These are phyloP conservation scores for Gambusia affinis DNA, from an alignment of 2,113 vertebrate species.

Conservation along the genomic window DNA sequence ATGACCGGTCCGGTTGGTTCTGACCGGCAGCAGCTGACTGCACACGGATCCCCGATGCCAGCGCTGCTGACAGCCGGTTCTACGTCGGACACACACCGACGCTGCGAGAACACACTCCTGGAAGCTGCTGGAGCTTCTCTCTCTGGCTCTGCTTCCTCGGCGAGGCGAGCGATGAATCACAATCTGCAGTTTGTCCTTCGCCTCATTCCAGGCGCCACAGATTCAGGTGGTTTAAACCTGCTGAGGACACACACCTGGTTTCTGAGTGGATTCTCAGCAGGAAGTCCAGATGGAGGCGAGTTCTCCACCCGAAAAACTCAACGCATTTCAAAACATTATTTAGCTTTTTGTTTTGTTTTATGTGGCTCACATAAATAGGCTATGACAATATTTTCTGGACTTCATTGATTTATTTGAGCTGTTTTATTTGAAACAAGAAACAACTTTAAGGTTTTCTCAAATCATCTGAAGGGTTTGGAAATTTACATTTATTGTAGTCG, in stretches of 20 bases:
- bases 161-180: conserved; percentile 52
- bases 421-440: neutral
- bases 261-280: neutral
- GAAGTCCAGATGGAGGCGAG: neutral
- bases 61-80: conserved; percentile 59
- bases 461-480: neutral
- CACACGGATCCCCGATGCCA: conserved; percentile 51
- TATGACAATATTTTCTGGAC: neutral
- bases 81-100: conserved; percentile 61
- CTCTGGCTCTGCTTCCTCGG: conserved; percentile 28
- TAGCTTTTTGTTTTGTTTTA: neutral
- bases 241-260: conserved; percentile 23
- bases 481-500: neutral
- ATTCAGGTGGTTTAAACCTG: conserved; percentile 51
- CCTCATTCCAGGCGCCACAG: conserved; percentile 38
- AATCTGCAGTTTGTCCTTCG: conserved; percentile 61
- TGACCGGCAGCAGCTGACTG: conserved; percentile 61
- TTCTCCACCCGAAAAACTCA: neutral
- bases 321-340: neutral
- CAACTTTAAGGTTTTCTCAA: neutral
- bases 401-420: neutral
- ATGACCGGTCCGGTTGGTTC: neutral
- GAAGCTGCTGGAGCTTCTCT: conserved; percentile 26
- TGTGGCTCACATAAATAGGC: neutral
- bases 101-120: conserved; percentile 43